These are phyloP conservation scores for Conus canariensis DNA, from an alignment of 2,888 invertebrate species.

Conservation along the genomic window DNA sequence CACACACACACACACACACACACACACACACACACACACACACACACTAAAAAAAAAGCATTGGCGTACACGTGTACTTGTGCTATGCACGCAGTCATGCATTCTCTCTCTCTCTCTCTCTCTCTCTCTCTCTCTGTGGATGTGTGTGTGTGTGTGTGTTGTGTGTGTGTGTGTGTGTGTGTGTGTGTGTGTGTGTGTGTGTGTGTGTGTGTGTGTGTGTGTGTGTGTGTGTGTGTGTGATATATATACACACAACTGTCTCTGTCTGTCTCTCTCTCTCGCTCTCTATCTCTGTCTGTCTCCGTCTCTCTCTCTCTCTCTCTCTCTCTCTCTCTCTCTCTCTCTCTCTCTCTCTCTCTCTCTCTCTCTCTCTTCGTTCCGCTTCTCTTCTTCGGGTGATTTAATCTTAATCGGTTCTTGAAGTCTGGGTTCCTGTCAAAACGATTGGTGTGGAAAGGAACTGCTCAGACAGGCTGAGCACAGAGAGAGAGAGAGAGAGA, in stretches of 20 bases:
- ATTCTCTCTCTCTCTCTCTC: no score
- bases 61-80: no score
- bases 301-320: background rate
- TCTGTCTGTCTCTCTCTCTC: background rate
- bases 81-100: background rate
- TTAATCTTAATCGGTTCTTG: background rate
- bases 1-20: slow-evolving; percentile 21
- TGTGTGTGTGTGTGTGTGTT: no score
- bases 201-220: no score
- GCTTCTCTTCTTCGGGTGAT: background rate
- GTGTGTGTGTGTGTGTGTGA: no score
- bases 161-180: no score
- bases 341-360: background rate
- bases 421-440: background rate
- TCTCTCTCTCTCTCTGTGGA: no score
- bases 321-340: background rate
- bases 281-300: background rate
- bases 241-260: background rate
- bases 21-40: background rate
- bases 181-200: no score
- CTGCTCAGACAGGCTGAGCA: background rate
- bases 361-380: background rate
- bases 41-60: background rate
- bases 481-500: slow-evolving; percentile 7
- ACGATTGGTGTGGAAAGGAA: background rate